Base-by-base conservation (phyloP, 2,888 invertebrate genomes). In the Xestia rhomboidea region DNA sequence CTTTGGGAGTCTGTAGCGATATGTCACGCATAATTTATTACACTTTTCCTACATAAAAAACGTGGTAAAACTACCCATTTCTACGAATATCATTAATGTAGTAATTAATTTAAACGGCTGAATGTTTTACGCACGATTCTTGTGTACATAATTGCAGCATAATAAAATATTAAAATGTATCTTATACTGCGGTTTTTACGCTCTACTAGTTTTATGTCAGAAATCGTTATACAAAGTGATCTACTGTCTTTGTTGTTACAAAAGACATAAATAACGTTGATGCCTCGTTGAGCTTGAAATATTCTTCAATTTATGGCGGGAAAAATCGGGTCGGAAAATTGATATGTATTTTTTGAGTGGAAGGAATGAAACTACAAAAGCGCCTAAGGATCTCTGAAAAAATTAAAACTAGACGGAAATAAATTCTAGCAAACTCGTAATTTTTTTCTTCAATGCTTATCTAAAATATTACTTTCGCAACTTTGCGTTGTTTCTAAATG, bases 301-400 rank as follows among this genome's bases (percentile, higher is more conserved):
- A 81, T 84, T 74, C 46, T 62, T 69, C n/a, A 68, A 77, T 81
- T 84, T 84, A 74, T 81, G 34, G 38, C 41, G 18, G 44, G n/a
- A n/a, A 73, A 71, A 64, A 74, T 51, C 10, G 24, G 24, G 63
- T 18, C 44, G 44, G 44, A 71, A 73, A 79, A 69, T 46, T 64
- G 8, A 18, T 34, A 21, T 10, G 34, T 34, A 21, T 66, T 83
- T 82, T 74, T 71, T 62, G 27, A 44, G 63, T 64, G 11, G 1
- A 7, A 66, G 27, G 34, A 57, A 70, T 30, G 18, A 15, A 15
- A 68, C 10, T 49, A 69, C n/a, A 44, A 80, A 49, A 2, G 18
- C 30, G 30, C 49, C 72, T 38, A 71, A 38, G 27, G 18, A 70
- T 27, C 10, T 27, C 3, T 70, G 49, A 38, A 67, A 67, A 44